phyloP scores from a whole-genome alignment of 2,797 vertebrate genomes.

The Tenualosa ilisha region DNA sequence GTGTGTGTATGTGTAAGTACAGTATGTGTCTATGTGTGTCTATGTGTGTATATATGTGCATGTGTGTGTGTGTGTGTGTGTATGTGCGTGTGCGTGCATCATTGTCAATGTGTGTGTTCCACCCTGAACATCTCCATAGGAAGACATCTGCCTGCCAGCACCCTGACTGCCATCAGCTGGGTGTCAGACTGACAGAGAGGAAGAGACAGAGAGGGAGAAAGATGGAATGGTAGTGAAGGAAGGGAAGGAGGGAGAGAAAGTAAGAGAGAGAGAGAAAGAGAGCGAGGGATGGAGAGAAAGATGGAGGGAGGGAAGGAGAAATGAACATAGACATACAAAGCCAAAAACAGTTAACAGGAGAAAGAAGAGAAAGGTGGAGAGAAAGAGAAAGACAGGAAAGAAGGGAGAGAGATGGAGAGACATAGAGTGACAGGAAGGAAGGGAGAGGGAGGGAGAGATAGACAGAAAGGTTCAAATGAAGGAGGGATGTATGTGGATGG shows the following conservation, averaged over 20 bases:
- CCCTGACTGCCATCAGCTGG: constrained; percentile 73
- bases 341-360: constrained; percentile 67
- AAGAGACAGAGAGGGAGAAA: not conserved
- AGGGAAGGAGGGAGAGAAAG: constrained; percentile 24
- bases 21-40: not conserved
- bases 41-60: not conserved
- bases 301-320: constrained; percentile 30
- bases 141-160: constrained; percentile 31
- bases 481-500: constrained; percentile 27
- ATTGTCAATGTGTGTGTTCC: constrained; percentile 6
- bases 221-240: constrained; percentile 33
- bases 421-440: not conserved
- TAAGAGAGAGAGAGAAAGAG: constrained; percentile 65
- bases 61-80: not conserved
- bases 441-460: constrained; percentile 57
- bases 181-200: constrained; percentile 54
- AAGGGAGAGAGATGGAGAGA: not conserved
- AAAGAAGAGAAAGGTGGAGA: constrained; percentile 55
- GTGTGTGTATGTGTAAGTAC: not conserved
- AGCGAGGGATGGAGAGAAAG: constrained; percentile 61
- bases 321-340: constrained; percentile 35
- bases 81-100: not conserved
- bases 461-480: too few species aligned
- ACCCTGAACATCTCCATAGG: not conserved
- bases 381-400: constrained; percentile 46